Percentiles rank a stretch among this genome's conserved stretches.
Conservation (phyloP, 1,140 invertebrate genomes). For the Pogonomyrmex californicus region DNA sequence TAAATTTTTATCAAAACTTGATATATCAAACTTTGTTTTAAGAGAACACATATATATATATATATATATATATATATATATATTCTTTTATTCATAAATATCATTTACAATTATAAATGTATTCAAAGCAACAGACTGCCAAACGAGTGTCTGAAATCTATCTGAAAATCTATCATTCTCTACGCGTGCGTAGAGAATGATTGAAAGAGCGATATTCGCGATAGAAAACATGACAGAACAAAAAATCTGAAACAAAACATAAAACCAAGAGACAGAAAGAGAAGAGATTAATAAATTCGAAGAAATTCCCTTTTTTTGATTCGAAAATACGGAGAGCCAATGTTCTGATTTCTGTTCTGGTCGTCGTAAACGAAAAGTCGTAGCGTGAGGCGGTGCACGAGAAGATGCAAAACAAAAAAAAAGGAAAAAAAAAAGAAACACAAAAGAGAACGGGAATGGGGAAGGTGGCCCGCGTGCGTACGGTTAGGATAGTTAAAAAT, state of each 20-base stretch:
- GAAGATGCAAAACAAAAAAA: conserved; percentile 31
- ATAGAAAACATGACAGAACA: neutral
- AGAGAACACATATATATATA: too few species aligned
- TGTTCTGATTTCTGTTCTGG: conserved; percentile 48
- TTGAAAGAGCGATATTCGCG: conserved; percentile 21
- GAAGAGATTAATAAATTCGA: conserved; percentile 7
- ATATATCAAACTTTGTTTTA: too few species aligned
- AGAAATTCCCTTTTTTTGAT: conserved; percentile 3
- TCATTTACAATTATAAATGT: too few species aligned
- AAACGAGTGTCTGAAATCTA: neutral
- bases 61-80: too few species aligned
- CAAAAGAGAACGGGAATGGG: conserved; percentile 25
- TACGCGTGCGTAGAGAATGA: neutral
- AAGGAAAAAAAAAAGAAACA: too few species aligned
- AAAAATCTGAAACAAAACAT: neutral
- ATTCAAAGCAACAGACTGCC: too few species aligned
- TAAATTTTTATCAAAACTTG: too few species aligned
- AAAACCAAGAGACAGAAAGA: neutral
- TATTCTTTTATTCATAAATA: too few species aligned
- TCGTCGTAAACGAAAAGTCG: conserved; percentile 12
- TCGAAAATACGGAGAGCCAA: neutral
- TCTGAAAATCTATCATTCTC: conserved; percentile 17
- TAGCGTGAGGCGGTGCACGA: neutral
- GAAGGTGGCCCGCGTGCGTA: conserved; percentile 60
- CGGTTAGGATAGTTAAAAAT: conserved; percentile 77